A percentile compares a stretch with the other conserved stretches of the same genome.
Conservation (phyloP, 2,113 vertebrate species). For the Seriola quinqueradiata region DNA sequence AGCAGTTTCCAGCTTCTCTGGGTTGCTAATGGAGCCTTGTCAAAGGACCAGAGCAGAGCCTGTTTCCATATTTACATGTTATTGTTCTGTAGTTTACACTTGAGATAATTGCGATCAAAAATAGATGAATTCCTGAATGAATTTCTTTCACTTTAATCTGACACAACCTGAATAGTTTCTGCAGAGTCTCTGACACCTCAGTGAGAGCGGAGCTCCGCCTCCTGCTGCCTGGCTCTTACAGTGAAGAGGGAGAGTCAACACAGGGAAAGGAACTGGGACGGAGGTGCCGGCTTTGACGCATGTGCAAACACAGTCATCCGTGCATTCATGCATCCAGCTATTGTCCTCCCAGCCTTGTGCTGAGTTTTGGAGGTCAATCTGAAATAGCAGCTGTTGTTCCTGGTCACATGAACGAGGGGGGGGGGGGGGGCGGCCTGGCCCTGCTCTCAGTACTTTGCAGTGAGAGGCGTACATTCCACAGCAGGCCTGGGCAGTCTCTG, state of each 20-base stretch:
- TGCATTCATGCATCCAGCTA: constrained; percentile 20
- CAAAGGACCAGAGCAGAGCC: background rate
- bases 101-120: background rate
- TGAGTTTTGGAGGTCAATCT: constrained; percentile 52
- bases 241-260: background rate
- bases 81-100: background rate
- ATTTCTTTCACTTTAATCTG: too few species aligned
- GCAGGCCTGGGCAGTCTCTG: background rate
- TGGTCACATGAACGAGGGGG: constrained; percentile 41
- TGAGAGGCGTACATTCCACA: constrained; percentile 14
- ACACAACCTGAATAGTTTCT: too few species aligned
- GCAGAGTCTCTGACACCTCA: too few species aligned
- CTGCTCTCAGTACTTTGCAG: constrained; percentile 11
- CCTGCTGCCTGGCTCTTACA: background rate
- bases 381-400: constrained; percentile 42
- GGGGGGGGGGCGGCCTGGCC: constrained; percentile 6
- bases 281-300: background rate
- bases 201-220: too few species aligned
- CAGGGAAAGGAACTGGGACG: background rate
- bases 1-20: too few species aligned
- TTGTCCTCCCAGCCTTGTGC: constrained; percentile 38
- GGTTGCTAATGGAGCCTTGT: too few species aligned
- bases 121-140: too few species aligned
- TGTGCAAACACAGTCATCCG: background rate
- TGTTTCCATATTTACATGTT: background rate